Evolutionary conservation across 2,797 vertebrate species (phyloP), one percentile per base, ranked within the genome.

Genomic region (Apogon talboti): DNA sequence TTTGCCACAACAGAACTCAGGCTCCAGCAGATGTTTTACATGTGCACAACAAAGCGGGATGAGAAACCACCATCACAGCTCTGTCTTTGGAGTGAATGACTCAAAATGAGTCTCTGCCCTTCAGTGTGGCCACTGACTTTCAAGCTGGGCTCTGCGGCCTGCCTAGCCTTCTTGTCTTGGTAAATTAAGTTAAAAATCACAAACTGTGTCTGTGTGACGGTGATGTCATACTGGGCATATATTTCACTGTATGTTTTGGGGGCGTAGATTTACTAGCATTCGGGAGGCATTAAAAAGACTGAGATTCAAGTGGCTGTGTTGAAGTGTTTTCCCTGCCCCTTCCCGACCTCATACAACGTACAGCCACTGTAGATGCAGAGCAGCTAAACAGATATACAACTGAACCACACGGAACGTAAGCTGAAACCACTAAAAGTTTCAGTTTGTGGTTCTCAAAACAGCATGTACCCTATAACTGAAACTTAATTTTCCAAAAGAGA

Each of bases 201-300:
- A 81, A 89, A 90, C 88, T 42, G 68, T 75, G 76, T 85, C 82
- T 83, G 41, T 76, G 74, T 43, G 45, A 46, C 19, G 60, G 50
- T 93, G 92, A 93, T 87, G 83, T 94, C 91, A 93, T 88, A 71
- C 68, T 91, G 93, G 92, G 90, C 90, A 79, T 70, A 64, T 59
- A 66, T 83, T 86, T 83, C 82, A 83, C 64, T 81, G 71, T 86
- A 79, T 83, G 88, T 82, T 91, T 91, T 84, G 77, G 79, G 83
- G 83, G 69, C 66, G 83, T 88, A 74, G 80, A 84, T 93, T 94
- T 92, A 93, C 87, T 89, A 89, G 89, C 84, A 72, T 91, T 91
- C 46, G 68, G 82, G 86, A 92, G 91, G 84, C 84, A 84, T 87
- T 87, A 82, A 91, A 93, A 91, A 87, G 63, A 79, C 69, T 88